Evolutionary conservation across 2,797 vertebrate species (phyloP).

Genomic region (Melanotaenia boesemani): DNA sequence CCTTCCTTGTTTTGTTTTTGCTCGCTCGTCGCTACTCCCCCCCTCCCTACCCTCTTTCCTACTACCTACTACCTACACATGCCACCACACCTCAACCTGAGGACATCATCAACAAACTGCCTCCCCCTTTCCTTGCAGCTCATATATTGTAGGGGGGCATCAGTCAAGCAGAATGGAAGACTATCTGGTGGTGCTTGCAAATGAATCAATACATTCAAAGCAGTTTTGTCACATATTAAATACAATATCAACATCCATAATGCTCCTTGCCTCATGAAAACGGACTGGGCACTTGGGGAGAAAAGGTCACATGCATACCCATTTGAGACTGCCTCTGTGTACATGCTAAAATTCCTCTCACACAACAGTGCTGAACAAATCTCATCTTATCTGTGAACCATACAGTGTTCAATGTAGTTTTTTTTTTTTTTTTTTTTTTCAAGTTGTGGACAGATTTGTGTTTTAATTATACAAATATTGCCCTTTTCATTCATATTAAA

Average conservation of each 20-base stretch:
- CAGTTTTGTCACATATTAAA: constrained; percentile 81
- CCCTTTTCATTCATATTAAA: not conserved
- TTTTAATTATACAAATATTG: not conserved
- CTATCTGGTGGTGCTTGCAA: constrained; percentile 76
- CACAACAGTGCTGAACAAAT: too few relatives aligned
- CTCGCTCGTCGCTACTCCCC: constrained; percentile 33
- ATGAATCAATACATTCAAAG: constrained; percentile 86
- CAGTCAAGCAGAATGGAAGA: constrained; percentile 68
- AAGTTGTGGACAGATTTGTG: not conserved
- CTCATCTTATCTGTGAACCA: too few relatives aligned
- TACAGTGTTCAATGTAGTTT: too few relatives aligned
- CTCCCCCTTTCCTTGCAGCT: constrained; percentile 45
- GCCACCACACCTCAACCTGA: constrained; percentile 51
- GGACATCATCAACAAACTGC: constrained; percentile 37
- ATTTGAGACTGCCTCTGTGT: not conserved
- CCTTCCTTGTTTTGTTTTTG: constrained; percentile 80
- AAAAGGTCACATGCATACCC: constrained; percentile 53
- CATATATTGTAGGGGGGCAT: constrained; percentile 73
- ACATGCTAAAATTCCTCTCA: not conserved
- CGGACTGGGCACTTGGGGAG: constrained; percentile 35
- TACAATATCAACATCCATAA: constrained; percentile 84
- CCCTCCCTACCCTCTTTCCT: not conserved
- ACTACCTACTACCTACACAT: constrained; percentile 26
- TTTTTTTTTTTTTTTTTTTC: too few relatives aligned
- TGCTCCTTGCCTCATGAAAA: constrained; percentile 66